A percentile compares a stretch with the other conserved stretches of the same genome.
Evolutionary conservation across 2,797 vertebrate genomes (phyloP).

Genomic region (Ambastaia sidthimunki): DNA sequence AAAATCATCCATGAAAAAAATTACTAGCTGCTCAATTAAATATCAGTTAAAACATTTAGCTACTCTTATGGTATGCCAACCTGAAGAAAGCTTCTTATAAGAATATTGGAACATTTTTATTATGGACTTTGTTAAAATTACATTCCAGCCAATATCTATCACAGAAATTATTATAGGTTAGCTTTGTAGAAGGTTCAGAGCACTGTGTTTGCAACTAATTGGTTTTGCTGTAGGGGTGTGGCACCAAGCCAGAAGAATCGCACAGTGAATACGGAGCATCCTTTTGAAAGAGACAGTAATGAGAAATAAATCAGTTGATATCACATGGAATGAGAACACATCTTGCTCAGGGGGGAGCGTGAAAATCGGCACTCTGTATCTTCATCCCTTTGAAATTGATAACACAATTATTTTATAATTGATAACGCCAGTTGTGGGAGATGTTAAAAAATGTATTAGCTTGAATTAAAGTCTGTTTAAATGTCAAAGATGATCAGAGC

Average conservation of each 20-base stretch:
- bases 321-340: slow-evolving; percentile 18
- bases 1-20: too few species aligned
- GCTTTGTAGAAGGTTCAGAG: slow-evolving; percentile 11
- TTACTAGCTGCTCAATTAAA: too few species aligned
- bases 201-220: slow-evolving; percentile 44
- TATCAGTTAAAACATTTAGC: neutral
- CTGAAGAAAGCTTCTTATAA: neutral
- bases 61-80: neutral
- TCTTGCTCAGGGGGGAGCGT: slow-evolving; percentile 18
- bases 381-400: slow-evolving; percentile 46
- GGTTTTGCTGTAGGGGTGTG: slow-evolving; percentile 42
- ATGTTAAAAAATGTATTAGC: slow-evolving; percentile 39
- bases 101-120: neutral
- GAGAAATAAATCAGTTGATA: slow-evolving; percentile 39
- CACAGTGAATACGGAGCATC: slow-evolving; percentile 15
- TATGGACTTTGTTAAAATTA: neutral
- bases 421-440: slow-evolving; percentile 38
- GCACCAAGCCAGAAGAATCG: slow-evolving; percentile 36
- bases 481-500: slow-evolving; percentile 43
- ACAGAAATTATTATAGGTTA: slow-evolving; percentile 20
- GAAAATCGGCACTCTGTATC: slow-evolving; percentile 31
- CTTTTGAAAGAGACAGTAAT: slow-evolving; percentile 18
- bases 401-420: slow-evolving; percentile 42
- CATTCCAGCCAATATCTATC: neutral
- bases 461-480: slow-evolving; percentile 39